A percentile compares a stretch with the other conserved stretches of the same genome.
These are phyloP conservation scores for Alcis repandata DNA, from an alignment of 2,888 invertebrate species.

Conservation along the genomic window DNA sequence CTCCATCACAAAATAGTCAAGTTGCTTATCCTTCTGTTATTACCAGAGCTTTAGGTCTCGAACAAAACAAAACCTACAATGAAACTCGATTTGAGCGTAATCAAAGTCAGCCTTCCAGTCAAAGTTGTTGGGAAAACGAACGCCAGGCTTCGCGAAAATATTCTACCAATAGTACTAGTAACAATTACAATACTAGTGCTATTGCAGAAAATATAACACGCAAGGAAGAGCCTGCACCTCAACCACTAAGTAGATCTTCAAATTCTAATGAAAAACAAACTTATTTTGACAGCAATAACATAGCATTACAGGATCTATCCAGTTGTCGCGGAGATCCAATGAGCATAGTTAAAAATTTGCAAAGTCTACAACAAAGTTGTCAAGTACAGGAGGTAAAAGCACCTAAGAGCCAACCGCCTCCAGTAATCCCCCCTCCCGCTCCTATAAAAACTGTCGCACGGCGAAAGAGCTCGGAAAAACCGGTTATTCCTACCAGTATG, in stretches of 20 bases:
- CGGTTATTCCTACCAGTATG: constrained; percentile 75
- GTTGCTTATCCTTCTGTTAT: constrained; percentile 95
- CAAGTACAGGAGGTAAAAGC: constrained; percentile 86
- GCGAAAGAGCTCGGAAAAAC: constrained; percentile 88
- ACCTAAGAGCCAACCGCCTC: constrained; percentile 73
- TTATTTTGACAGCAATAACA: constrained; percentile 89
- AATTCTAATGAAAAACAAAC: constrained; percentile 84
- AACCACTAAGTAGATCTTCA: constrained; percentile 80
- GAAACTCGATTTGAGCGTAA: constrained; percentile 86
- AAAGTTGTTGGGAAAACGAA: constrained; percentile 88
- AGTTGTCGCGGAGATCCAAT: constrained; percentile 92
- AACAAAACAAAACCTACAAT: constrained; percentile 85
- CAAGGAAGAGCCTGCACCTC: constrained; percentile 74
- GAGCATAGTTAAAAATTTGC: constrained; percentile 91
- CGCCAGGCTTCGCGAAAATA: constrained; percentile 82
- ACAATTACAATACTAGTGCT: constrained; percentile 74
- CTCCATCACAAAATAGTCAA: constrained; percentile 87
- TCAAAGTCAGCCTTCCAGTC: constrained; percentile 77
- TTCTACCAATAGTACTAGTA: constrained; percentile 75
- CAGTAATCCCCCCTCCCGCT: constrained; percentile 57
- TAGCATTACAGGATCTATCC: constrained; percentile 89
- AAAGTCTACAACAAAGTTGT: constrained; percentile 87
- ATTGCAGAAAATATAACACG: constrained; percentile 82
- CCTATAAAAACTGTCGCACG: constrained; percentile 71
- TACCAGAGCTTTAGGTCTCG: constrained; percentile 89